Conservation (phyloP, 2,888 invertebrate species). For the Lydus trimaculatus region DNA sequence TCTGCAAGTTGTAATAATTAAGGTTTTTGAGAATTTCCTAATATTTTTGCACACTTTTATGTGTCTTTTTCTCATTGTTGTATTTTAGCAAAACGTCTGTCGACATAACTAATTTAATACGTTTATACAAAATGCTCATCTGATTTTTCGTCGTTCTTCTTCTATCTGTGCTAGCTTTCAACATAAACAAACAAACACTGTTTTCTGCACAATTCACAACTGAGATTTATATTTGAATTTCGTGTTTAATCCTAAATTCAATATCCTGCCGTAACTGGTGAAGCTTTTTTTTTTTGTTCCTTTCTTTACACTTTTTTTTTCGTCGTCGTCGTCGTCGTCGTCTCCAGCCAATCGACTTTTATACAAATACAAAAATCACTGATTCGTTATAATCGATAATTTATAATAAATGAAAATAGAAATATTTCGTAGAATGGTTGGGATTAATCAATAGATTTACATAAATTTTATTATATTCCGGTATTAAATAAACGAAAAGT, state of each 20-base stretch:
- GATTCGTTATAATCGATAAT: not conserved
- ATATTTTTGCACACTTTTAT: not conserved
- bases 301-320: not conserved
- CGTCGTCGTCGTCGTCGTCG: not conserved
- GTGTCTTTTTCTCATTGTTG: not conserved
- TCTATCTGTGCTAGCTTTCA: not conserved
- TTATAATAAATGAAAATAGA: not conserved
- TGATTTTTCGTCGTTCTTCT: not conserved
- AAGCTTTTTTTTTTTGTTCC: not conserved
- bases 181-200: slow-evolving; percentile 3
- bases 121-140: not conserved
- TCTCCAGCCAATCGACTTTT: not conserved
- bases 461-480: not conserved
- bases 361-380: not conserved
- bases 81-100: not conserved
- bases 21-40: too few species aligned
- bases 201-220: slow-evolving; percentile 6
- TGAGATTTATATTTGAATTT: slow-evolving; percentile 5
- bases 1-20: not conserved
- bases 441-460: not conserved
- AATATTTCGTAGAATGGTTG: not conserved
- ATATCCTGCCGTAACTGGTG: not conserved
- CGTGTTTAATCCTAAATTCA: slow-evolving; percentile 8
- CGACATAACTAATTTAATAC: not conserved
- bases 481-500: not conserved